A percentile compares a stretch with the other conserved stretches of the same genome.
These are phyloP conservation scores for Sakesphorus luctuosus DNA, from an alignment of 2,113 vertebrate species.

Conservation along the genomic window DNA sequence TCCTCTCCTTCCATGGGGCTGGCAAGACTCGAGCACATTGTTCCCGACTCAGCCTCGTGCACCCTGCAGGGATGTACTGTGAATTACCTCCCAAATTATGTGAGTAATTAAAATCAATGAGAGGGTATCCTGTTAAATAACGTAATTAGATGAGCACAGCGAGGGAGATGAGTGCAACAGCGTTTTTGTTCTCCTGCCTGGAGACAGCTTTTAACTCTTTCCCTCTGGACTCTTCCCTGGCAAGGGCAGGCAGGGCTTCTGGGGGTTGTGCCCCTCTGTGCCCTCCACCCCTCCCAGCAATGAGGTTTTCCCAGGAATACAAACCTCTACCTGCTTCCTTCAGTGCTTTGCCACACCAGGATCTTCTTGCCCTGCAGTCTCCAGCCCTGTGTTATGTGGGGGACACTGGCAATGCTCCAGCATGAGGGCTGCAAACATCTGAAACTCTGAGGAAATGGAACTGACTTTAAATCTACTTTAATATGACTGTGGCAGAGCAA, in stretches of 20 bases:
- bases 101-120: constrained; percentile 68
- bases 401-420: fast-evolving
- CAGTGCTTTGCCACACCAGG: neutral
- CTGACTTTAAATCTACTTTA: neutral
- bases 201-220: constrained; percentile 46
- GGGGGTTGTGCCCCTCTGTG: neutral
- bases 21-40: neutral
- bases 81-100: constrained; percentile 59
- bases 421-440: fast-evolving
- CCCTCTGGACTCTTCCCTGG: neutral
- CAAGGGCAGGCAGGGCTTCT: neutral
- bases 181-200: constrained; percentile 40
- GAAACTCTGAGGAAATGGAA: fast-evolving
- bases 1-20: neutral
- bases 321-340: neutral
- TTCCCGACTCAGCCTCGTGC: neutral
- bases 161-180: neutral
- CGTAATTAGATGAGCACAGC: constrained; percentile 40
- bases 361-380: too few species aligned
- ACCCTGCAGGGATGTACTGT: constrained; percentile 34
- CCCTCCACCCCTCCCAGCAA: fast-evolving
- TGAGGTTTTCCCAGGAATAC: neutral
- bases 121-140: constrained; percentile 65
- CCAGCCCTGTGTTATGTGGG: fast-evolving
- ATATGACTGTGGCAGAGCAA: neutral